Evolutionary conservation across 2,888 invertebrate genomes (phyloP), one percentile per base, ranked within the genome.

Genomic region (Priocnemis perturbator): DNA sequence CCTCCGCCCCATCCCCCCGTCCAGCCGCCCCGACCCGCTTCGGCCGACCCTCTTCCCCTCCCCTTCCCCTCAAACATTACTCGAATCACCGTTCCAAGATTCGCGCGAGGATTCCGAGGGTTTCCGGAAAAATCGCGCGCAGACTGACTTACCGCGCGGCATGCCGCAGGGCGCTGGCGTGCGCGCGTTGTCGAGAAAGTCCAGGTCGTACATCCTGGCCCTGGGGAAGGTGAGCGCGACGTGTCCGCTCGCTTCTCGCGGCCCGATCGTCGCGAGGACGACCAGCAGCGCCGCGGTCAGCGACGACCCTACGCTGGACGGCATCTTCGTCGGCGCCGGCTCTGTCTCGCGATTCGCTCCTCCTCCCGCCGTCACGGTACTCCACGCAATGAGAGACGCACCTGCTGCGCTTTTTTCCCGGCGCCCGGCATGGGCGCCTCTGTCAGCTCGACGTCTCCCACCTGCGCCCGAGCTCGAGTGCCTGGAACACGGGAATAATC

Each of bases 151-250:
- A 81, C 79, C 80, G n/a, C 81, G 81, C 23, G 97, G 97, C 96
- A 98, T 97, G 76, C 98, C 98, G 89, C 98, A 98, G 70, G 98
- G 98, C 72, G 94, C 94, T 84, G 95, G 95, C 37, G 97, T 97
- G 85, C 97, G 93, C 56, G 95, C 93, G 87, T 95, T 97, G 88
- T 98, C 98, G 90, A 98, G 91, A 90, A 97, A 98, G 90, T 98
- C 98, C 89, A 98, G 91, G 85, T 96, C 96, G 86, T 94, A 96
- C 85, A 93, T 93, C 84, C 98, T 92, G 0, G 97, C 97, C 0
- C 95, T 96, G 64, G 98, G 98, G 89, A 93, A 98, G 14, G 96
- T 97, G 63, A 98, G 91, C 11, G 96, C 94, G 48, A 98, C 96
- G 89, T 98, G 98, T 59, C 90, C 91, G 59, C 64, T 60, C 15